Evolutionary conservation across 2,113 vertebrate genomes (phyloP).

Genomic region (Dicentrarchus labrax): DNA sequence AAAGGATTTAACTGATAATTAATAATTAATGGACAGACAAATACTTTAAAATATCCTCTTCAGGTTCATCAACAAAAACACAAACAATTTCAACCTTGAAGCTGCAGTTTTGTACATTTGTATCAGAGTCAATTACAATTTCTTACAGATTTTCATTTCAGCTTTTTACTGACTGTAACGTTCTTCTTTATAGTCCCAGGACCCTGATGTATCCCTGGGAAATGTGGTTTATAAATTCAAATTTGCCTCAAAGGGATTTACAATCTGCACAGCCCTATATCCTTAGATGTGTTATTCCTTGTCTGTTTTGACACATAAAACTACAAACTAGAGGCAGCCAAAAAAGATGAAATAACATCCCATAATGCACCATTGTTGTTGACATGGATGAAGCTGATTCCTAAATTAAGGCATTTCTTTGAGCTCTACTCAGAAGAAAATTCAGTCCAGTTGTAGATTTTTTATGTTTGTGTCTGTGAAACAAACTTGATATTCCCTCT

Average conservation of each 20-base stretch:
- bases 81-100: not conserved
- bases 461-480: not conserved
- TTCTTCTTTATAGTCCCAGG: not conserved
- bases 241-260: not conserved
- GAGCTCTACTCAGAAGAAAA: not conserved
- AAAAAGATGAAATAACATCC: not conserved
- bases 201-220: not conserved
- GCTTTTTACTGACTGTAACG: not conserved
- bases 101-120: not conserved
- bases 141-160: not conserved
- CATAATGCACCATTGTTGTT: not conserved
- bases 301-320: not conserved
- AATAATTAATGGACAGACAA: not conserved
- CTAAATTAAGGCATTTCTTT: not conserved
- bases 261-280: not conserved
- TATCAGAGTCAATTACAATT: no score
- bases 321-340: not conserved
- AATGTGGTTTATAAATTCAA: not conserved
- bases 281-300: not conserved
- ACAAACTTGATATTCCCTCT: not conserved
- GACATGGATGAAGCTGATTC: not conserved
- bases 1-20: not conserved
- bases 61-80: not conserved
- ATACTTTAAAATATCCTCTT: no score
- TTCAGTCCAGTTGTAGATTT: no score